Base-by-base conservation (phyloP, 2,797 vertebrate genomes). In the Yasuhikotakia modesta region DNA sequence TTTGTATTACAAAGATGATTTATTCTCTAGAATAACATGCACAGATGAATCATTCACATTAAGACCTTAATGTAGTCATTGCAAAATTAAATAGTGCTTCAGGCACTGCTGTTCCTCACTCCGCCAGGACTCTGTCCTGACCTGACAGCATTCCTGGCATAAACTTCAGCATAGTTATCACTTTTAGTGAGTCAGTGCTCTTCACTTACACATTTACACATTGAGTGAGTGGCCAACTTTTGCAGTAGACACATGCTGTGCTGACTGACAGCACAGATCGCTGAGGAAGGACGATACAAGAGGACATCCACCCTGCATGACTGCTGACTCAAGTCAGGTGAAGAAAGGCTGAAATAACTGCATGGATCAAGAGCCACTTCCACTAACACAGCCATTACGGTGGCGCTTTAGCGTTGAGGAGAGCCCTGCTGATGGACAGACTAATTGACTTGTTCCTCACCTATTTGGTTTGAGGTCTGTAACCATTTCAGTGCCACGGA, bases 381-480 rank as follows among this genome's bases (percentile, higher is more conserved):
- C 11, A 24, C 27, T 72, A 80, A 65, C 66, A 58, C 3, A 16
- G 67, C 65, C 45, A 67, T 55, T 79, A 78, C 13, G 53, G 39
- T 43, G 46, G 12, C 14, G 21, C 55, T 63, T 45, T 46, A 52
- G 58, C 69, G 4, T 39, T 7, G 17, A 17, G 72, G 39, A 73
- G 73, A 76, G 30, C 67, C 52, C 21, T 3, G 35, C 79, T 82
- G 81, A 87, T 81, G 76, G 78, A 84, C 81, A 81, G 68, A 50
- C 65, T 86, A 82, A 85, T 85, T 76, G 76, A 79, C 82, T 78
- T 65, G 24, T 58, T 76, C 79, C 79, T 79, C 80, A 70, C 79
- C 80, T 64, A 76, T 79, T 70, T 48, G 68, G 57, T 76, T 80
- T 60, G 48, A 70, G 68, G 60, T 69, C 60, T 78, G 83, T 69